A percentile compares a stretch with the other conserved stretches of the same genome.
Conservation (phyloP, 2,797 vertebrate species). For the Etheostoma nigrum region DNA sequence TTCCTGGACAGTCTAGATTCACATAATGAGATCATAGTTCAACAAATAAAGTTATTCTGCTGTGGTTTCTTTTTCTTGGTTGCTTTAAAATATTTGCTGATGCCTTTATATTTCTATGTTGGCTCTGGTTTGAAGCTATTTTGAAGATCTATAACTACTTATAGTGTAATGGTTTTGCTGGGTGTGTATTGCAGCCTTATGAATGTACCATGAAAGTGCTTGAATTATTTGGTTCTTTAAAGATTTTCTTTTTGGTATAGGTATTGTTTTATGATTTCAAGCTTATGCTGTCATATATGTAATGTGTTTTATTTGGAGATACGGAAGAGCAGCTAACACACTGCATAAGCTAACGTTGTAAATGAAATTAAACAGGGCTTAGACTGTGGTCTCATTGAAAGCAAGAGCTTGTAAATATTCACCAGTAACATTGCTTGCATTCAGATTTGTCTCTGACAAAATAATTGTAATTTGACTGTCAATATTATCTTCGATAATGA, state of each 20-base stretch:
- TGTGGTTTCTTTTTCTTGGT: slow-evolving; percentile 40
- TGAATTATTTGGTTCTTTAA: slow-evolving; percentile 21
- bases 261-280: slow-evolving; percentile 6
- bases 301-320: slow-evolving; percentile 4
- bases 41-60: slow-evolving; percentile 53
- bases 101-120: slow-evolving; percentile 13
- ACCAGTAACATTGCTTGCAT: not conserved
- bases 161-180: slow-evolving; percentile 28
- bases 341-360: slow-evolving; percentile 2
- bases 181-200: slow-evolving; percentile 15
- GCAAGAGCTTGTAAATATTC: slow-evolving; percentile 15
- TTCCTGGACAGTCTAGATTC: slow-evolving; percentile 27
- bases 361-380: not conserved
- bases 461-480: slow-evolving; percentile 23
- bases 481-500: not conserved
- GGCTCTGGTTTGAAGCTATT: slow-evolving; percentile 31
- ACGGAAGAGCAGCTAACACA: not conserved
- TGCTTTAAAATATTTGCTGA: slow-evolving; percentile 43
- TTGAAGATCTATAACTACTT: slow-evolving; percentile 44
- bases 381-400: not conserved
- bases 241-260: slow-evolving; percentile 15
- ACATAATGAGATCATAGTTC: slow-evolving; percentile 49
- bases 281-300: slow-evolving; percentile 12
- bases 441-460: not conserved
- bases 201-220: slow-evolving; percentile 24